Conservation (phyloP, 2,888 invertebrate genomes). For the Siphlonurus alternatus region DNA sequence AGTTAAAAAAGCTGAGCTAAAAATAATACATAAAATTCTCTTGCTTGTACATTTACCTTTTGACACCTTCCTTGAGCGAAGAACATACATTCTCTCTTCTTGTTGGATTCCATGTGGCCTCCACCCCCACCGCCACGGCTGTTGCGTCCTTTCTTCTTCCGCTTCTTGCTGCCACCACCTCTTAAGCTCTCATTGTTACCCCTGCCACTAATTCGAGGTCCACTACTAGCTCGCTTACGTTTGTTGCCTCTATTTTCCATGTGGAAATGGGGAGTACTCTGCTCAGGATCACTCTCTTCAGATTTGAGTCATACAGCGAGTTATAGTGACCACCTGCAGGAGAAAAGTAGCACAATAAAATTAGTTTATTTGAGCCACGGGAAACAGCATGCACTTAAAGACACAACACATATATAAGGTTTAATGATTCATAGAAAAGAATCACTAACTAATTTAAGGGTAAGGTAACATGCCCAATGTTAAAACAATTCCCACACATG, state of each 20-base stretch:
- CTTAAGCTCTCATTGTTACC: not conserved
- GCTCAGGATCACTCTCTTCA: constrained; percentile 9
- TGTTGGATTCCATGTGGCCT: not conserved
- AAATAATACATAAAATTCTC: too few species aligned
- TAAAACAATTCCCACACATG: too few species aligned
- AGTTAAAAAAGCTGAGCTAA: too few species aligned
- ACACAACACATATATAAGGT: too few species aligned
- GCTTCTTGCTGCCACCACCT: not conserved
- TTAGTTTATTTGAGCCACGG: too few species aligned
- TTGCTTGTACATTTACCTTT: constrained; percentile 27
- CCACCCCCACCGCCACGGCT: not conserved
- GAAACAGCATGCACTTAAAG: too few species aligned
- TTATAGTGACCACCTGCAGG: constrained; percentile 4
- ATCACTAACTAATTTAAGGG: too few species aligned
- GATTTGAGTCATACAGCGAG: constrained; percentile 8
- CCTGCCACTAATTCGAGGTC: not conserved
- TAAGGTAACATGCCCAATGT: too few species aligned
- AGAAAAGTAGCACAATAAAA: too few species aligned
- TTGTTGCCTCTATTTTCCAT: not conserved
- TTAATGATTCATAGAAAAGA: too few species aligned
- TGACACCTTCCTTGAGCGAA: constrained; percentile 82
- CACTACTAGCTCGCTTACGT: not conserved
- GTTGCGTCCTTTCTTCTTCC: not conserved
- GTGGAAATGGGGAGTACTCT: not conserved
- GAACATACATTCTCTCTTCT: constrained; percentile 41